phyloP scores from a whole-genome alignment of 2,888 invertebrate genomes.

The Acanthococcus lagerstroemiae region DNA sequence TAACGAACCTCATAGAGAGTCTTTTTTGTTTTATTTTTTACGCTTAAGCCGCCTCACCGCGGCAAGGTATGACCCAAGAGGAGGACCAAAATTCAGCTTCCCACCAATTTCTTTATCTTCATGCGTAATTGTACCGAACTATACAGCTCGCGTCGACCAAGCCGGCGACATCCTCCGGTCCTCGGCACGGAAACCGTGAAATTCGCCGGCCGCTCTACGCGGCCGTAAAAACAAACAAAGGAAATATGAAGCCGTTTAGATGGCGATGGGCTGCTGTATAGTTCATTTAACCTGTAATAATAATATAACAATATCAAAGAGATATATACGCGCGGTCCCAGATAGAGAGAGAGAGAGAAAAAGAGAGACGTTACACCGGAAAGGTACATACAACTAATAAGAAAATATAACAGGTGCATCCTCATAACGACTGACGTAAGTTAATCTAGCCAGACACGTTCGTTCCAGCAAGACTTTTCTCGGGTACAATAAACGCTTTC shows the following conservation, averaged over 20 bases:
- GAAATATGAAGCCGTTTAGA: not conserved
- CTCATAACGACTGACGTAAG: slow-evolving; percentile 17
- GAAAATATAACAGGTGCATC: slow-evolving; percentile 27
- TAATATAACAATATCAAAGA: slow-evolving; percentile 15
- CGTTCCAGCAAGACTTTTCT: slow-evolving; percentile 19
- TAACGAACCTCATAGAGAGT: no score
- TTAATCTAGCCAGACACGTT: slow-evolving; percentile 22
- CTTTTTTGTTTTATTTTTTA: no score
- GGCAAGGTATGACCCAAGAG: no score
- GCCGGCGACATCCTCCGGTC: no score
- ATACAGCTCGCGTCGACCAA: no score
- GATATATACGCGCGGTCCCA: not conserved
- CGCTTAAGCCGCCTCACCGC: no score
- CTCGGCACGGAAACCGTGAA: no score
- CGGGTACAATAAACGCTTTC: slow-evolving; percentile 6
- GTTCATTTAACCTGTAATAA: not conserved
- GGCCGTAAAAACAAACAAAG: not conserved
- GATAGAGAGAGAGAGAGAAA: no score
- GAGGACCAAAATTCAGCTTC: no score
- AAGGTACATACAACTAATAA: slow-evolving; percentile 12
- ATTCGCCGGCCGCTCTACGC: no score
- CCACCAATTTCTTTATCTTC: no score
- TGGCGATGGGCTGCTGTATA: not conserved
- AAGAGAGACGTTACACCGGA: slow-evolving; percentile 29
- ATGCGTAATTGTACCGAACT: no score